A percentile compares a stretch with the other conserved stretches of the same genome.
These are phyloP conservation scores for Lanius collurio DNA, from an alignment of 2,113 vertebrate species.

Conservation along the genomic window DNA sequence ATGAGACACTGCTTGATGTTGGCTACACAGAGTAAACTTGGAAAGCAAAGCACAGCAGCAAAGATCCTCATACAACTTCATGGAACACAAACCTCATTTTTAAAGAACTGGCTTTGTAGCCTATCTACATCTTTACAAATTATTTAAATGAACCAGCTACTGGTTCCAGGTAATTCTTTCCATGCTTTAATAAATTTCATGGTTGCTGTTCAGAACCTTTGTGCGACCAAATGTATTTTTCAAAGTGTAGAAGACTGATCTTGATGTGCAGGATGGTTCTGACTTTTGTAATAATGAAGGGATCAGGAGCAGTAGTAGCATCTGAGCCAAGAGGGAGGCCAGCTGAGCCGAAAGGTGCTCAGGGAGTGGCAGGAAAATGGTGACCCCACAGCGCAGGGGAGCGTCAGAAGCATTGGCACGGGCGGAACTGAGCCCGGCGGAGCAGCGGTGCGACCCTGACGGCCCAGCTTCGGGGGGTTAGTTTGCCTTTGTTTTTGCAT, in stretches of 20 bases:
- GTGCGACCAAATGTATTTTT: neutral
- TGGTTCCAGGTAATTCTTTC: neutral
- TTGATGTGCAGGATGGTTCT: neutral
- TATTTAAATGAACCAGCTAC: neutral
- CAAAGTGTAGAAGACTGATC: neutral
- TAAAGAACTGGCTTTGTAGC: neutral
- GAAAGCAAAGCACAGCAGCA: neutral
- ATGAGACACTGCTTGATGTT: neutral
- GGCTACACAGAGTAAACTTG: neutral
- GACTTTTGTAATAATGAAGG: neutral
- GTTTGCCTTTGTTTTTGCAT: neutral
- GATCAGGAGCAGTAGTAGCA: neutral
- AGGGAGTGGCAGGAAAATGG: too few relatives aligned
- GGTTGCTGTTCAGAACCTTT: neutral
- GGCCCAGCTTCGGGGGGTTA: neutral
- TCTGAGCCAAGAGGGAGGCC: neutral
- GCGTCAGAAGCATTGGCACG: too few relatives aligned
- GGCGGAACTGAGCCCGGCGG: neutral
- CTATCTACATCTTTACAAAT: neutral
- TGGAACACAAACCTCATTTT: accelerated
- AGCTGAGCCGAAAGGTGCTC: accelerated
- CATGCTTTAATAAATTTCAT: neutral
- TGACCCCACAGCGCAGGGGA: accelerated
- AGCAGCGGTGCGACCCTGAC: accelerated
- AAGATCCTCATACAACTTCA: neutral